A percentile compares a stretch with the other conserved stretches of the same genome.
phyloP scores from a whole-genome alignment of 2,888 invertebrate genomes.

The Apoderus coryli region DNA sequence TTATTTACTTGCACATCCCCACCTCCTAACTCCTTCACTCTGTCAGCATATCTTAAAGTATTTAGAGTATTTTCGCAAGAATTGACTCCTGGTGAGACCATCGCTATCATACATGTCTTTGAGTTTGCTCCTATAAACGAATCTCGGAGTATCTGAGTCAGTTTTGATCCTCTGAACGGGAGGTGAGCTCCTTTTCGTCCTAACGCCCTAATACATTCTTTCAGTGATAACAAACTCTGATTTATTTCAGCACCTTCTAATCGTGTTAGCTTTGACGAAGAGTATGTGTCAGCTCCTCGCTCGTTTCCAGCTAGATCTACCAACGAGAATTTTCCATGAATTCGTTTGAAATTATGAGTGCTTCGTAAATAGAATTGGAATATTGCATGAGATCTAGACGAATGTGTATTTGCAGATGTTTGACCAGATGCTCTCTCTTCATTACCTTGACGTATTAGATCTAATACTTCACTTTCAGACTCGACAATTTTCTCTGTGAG shows the following conservation, averaged over 20 bases:
- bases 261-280: constrained; percentile 84
- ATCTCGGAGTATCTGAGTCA: constrained; percentile 84
- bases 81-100: constrained; percentile 93
- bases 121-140: constrained; percentile 97
- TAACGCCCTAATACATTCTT: constrained; percentile 93
- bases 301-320: constrained; percentile 97
- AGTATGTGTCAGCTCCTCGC: constrained; percentile 93
- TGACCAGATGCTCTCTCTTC: constrained; percentile 85
- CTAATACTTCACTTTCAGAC: constrained; percentile 82
- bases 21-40: constrained; percentile 87
- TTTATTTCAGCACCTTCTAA: constrained; percentile 96
- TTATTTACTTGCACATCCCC: too few species aligned
- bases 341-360: constrained; percentile 52
- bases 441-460: constrained; percentile 81
- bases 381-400: constrained; percentile 96
- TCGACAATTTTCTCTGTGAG: constrained; percentile 85
- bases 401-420: constrained; percentile 96
- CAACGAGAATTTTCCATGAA: constrained; percentile 95
- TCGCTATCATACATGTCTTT: constrained; percentile 98
- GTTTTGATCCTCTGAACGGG: constrained; percentile 93
- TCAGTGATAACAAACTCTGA: constrained; percentile 91
- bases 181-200: constrained; percentile 92
- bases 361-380: constrained; percentile 85
- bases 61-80: constrained; percentile 97
- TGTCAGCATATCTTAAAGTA: constrained; percentile 92